These are phyloP conservation scores for western clawed frog (Xenopus tropicalis) DNA, from an alignment of 2,113 vertebrate species.

Conservation along the genomic window UCB_Xtro_10.0 CM004446.2:59938001-59938500, in stretches of 20 bases:
- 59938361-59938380: slow-evolving; percentile 82
- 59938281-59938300: slow-evolving; percentile 81
- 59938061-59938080: slow-evolving; percentile 96
- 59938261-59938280: slow-evolving; percentile 91
- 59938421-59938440: slow-evolving; percentile 82
- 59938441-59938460: slow-evolving; percentile 88
- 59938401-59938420: slow-evolving; percentile 80
- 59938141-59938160: slow-evolving; percentile 88
- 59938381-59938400: slow-evolving; percentile 85
- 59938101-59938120: slow-evolving; percentile 91
- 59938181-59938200: slow-evolving; percentile 93
- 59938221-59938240: slow-evolving; percentile 84
- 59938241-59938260: slow-evolving; percentile 94
- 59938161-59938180: slow-evolving; percentile 91
- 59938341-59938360: slow-evolving; percentile 89
- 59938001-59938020: slow-evolving; percentile 77
- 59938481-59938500: slow-evolving; percentile 85
- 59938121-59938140: slow-evolving; percentile 93
- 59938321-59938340: slow-evolving; percentile 90
- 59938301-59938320: slow-evolving; percentile 88
- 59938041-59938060: slow-evolving; percentile 91
- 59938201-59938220: slow-evolving; percentile 90
- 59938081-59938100: slow-evolving; percentile 90
- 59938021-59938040: slow-evolving; percentile 94
- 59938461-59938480: slow-evolving; percentile 90